A percentile compares a stretch with the other conserved stretches of the same genome.
Conservation (phyloP, 2,797 vertebrate genomes). For the Pseudochaenichthys georgianus region DNA sequence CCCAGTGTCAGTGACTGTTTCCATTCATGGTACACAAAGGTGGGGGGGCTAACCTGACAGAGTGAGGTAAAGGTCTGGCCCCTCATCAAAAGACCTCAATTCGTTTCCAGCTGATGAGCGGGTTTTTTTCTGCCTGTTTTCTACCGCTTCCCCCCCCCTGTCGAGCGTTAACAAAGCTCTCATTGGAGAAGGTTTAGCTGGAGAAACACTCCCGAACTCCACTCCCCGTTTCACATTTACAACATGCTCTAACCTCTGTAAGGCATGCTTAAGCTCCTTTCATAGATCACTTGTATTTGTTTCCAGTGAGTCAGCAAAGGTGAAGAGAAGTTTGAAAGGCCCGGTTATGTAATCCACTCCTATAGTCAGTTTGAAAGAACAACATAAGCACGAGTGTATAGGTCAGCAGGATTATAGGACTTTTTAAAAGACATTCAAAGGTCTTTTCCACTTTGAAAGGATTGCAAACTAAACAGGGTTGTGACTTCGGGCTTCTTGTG, state of each 20-base stretch:
- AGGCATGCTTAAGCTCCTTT: conserved; percentile 42
- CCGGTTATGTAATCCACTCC: conserved; percentile 49
- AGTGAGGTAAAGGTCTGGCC: conserved; percentile 58
- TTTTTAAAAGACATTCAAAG: conserved; percentile 11
- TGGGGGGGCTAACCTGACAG: conserved; percentile 35
- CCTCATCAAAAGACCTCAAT: conserved; percentile 46
- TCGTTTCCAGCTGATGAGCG: conserved; percentile 34
- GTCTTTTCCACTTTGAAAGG: conserved; percentile 1
- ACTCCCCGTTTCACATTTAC: conserved; percentile 57
- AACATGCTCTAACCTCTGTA: conserved; percentile 16
- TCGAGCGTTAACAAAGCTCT: conserved; percentile 54
- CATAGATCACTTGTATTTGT: conserved; percentile 24
- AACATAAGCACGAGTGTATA: conserved; percentile 35
- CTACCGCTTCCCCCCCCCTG: neutral
- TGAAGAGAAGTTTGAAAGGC: conserved; percentile 35
- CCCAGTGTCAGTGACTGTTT: conserved; percentile 31
- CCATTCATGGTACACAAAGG: conserved; percentile 54
- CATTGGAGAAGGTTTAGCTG: conserved; percentile 45
- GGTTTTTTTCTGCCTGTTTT: neutral
- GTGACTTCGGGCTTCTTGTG: too few relatives aligned
- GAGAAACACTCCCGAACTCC: conserved; percentile 40
- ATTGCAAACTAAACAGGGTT: conserved; percentile 4
- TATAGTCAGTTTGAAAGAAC: conserved; percentile 20
- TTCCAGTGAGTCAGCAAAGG: conserved; percentile 29
- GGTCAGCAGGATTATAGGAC: conserved; percentile 13